These are phyloP conservation scores for Dreissena rostriformis DNA, from an alignment of 1,140 invertebrate genomes.

Conservation along the genomic window DNA sequence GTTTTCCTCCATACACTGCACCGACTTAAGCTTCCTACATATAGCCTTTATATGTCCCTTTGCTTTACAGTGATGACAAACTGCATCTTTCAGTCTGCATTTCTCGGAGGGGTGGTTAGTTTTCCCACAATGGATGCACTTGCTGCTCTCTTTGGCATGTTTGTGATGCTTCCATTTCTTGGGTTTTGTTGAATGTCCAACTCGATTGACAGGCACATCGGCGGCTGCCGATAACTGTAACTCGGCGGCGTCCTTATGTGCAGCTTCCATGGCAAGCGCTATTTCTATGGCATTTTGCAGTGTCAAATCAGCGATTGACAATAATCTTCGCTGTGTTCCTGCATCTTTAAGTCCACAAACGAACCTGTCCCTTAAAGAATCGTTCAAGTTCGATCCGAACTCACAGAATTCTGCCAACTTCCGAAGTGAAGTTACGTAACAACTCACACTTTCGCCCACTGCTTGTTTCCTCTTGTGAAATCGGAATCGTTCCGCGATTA, in stretches of 20 bases:
- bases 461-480: slow-evolving; percentile 53
- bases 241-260: slow-evolving; percentile 45
- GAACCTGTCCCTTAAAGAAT: slow-evolving; percentile 53
- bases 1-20: neutral
- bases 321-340: slow-evolving; percentile 52
- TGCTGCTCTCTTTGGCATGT: neutral
- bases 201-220: neutral
- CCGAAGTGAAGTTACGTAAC: slow-evolving; percentile 30
- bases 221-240: neutral
- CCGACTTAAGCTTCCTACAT: neutral
- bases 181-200: neutral
- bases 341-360: slow-evolving; percentile 54
- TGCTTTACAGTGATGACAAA: neutral
- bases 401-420: slow-evolving; percentile 58
- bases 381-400: slow-evolving; percentile 42
- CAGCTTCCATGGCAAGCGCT: slow-evolving; percentile 43
- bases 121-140: slow-evolving; percentile 9
- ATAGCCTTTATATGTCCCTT: slow-evolving; percentile 4
- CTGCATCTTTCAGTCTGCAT: neutral
- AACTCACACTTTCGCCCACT: slow-evolving; percentile 33
- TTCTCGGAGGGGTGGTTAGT: neutral
- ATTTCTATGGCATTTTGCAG: slow-evolving; percentile 40
- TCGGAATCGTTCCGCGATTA: slow-evolving; percentile 53
- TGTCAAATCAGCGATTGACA: slow-evolving; percentile 44
- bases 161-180: neutral